Evolutionary conservation across 2,797 vertebrate genomes (phyloP).

Genomic region (Anniella stebbinsi): DNA sequence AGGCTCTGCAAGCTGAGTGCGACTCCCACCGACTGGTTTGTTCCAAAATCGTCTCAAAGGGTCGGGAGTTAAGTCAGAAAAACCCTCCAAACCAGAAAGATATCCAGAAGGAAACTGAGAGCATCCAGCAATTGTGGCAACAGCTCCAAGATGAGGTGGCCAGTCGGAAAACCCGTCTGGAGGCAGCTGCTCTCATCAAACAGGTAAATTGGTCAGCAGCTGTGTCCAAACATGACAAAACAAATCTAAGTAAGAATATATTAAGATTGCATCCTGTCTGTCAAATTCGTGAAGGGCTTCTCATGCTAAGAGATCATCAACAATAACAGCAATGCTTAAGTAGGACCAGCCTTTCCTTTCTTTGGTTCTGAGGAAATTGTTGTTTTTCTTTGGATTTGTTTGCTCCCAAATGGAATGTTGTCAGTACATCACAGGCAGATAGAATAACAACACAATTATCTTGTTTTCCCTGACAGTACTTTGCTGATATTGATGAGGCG

Average conservation of each 20-base stretch:
- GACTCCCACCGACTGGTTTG: conserved; percentile 82
- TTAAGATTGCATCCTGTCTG: background rate
- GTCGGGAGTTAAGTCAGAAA: conserved; percentile 80
- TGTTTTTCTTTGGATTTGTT: background rate
- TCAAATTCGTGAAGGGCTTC: background rate
- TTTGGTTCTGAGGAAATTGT: background rate
- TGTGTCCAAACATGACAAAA: background rate
- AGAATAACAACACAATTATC: background rate
- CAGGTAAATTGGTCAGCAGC: conserved; percentile 78
- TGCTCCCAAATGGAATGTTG: background rate
- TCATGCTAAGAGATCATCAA: background rate
- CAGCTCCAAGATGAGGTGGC: conserved; percentile 79
- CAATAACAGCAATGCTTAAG: background rate
- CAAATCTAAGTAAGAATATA: background rate
- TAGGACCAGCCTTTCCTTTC: background rate
- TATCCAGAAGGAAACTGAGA: conserved; percentile 81
- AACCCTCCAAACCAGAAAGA: conserved; percentile 63
- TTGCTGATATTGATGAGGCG: conserved; percentile 83
- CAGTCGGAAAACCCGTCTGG: conserved; percentile 74
- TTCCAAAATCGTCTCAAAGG: conserved; percentile 79
- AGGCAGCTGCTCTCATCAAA: conserved; percentile 82
- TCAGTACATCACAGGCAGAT: background rate
- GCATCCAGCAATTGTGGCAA: conserved; percentile 84
- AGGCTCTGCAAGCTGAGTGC: conserved; percentile 87
- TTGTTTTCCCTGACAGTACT: conserved; percentile 81